Conservation (phyloP, 2,888 invertebrate species). For the Nomada ruficornis region DNA sequence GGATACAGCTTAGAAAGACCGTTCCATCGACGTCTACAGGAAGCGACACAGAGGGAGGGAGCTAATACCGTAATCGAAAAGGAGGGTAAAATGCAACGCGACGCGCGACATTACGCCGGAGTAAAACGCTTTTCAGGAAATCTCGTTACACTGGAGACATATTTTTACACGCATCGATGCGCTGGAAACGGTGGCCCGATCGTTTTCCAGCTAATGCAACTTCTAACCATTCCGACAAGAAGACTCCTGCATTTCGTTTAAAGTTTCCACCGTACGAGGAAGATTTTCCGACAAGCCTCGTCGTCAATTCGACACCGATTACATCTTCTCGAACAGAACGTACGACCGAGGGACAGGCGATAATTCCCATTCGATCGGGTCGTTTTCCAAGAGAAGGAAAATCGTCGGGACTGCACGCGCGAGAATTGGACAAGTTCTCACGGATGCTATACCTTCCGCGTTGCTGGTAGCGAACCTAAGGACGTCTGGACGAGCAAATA, state of each 20-base stretch:
- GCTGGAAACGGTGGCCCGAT: conserved; percentile 15
- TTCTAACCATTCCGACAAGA: no score
- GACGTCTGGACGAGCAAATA: neutral
- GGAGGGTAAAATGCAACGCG: neutral
- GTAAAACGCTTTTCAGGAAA: conserved; percentile 28
- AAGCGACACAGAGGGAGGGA: neutral
- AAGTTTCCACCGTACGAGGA: no score
- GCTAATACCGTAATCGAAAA: conserved; percentile 10
- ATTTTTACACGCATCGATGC: conserved; percentile 40
- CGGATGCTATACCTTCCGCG: conserved; percentile 10
- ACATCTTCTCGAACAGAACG: conserved; percentile 3
- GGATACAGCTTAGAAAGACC: neutral
- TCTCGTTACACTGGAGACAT: conserved; percentile 6
- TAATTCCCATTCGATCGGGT: neutral
- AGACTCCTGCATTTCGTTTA: no score
- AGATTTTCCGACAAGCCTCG: no score
- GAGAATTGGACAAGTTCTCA: conserved; percentile 25
- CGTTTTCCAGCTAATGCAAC: neutral
- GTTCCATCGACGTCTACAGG: neutral
- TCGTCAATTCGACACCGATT: conserved; percentile 14
- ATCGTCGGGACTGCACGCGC: neutral
- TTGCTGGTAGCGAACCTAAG: neutral
- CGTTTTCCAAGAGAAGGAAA: neutral
- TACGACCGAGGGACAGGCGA: conserved; percentile 1
- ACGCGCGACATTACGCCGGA: neutral